Percentiles rank a stretch among this genome's conserved stretches.
These are phyloP conservation scores for Protodeltote pygarga DNA, from an alignment of 2,888 invertebrate species.

Conservation along the genomic window DNA sequence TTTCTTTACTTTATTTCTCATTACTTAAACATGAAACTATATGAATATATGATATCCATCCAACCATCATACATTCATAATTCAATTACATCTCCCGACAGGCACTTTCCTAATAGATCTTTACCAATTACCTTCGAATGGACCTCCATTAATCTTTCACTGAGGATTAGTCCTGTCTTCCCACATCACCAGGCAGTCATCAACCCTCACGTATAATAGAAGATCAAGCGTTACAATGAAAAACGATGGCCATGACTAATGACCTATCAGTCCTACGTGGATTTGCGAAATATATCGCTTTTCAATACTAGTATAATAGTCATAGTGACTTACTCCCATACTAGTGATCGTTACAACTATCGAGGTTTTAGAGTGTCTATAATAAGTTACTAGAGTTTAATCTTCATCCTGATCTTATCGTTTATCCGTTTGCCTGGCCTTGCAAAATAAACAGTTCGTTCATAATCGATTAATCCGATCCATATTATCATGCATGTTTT, in stretches of 20 bases:
- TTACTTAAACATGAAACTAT: too few relatives aligned
- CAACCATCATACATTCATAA: constrained; percentile 8
- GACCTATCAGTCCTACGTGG: constrained; percentile 9
- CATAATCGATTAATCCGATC: too few relatives aligned
- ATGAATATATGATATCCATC: too few relatives aligned
- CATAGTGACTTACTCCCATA: too few relatives aligned
- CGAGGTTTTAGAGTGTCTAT: too few relatives aligned
- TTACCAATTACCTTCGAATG: constrained; percentile 12
- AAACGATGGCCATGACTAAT: constrained; percentile 48
- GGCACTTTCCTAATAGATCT: background rate
- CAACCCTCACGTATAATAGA: constrained; percentile 45
- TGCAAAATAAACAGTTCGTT: too few relatives aligned
- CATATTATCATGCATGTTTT: too few relatives aligned
- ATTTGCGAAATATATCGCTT: constrained; percentile 40
- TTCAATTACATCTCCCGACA: constrained; percentile 24
- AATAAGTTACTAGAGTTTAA: too few relatives aligned
- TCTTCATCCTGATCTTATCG: too few relatives aligned
- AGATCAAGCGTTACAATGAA: constrained; percentile 37
- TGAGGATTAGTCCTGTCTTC: constrained; percentile 39
- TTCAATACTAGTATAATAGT: background rate
- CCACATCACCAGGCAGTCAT: constrained; percentile 45
- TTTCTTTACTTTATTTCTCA: too few relatives aligned
- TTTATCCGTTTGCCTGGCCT: too few relatives aligned
- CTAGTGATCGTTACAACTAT: too few relatives aligned
- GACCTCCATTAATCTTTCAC: constrained; percentile 36